A percentile compares a stretch with the other conserved stretches of the same genome.
Conservation (phyloP, 2,888 invertebrate genomes). For the Agrotis ipsilon region DNA sequence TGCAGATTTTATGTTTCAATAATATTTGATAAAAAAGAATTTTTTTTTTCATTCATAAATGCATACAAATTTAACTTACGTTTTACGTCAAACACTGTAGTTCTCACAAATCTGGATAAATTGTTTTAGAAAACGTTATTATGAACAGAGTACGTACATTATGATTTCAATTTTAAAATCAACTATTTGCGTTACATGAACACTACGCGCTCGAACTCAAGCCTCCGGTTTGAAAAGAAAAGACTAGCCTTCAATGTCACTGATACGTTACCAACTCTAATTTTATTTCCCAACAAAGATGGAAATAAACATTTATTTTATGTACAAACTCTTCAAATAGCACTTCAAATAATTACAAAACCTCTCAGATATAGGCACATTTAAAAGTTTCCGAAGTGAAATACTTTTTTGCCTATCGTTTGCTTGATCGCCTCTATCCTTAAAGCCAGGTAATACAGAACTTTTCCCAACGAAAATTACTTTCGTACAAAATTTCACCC, state of each 20-base stretch:
- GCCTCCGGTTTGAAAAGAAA: not conserved
- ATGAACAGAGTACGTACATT: no score
- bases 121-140: no score
- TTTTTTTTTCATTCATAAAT: no score
- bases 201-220: no score
- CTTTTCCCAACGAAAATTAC: slow-evolving; percentile 74
- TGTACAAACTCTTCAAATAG: slow-evolving; percentile 38
- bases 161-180: no score
- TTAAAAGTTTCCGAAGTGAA: slow-evolving; percentile 54
- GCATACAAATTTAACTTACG: no score
- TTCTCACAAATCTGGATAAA: no score
- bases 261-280: not conserved
- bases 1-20: no score
- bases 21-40: no score
- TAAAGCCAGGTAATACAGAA: slow-evolving; percentile 74
- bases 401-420: slow-evolving; percentile 71
- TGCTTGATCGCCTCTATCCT: slow-evolving; percentile 71
- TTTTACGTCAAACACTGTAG: no score
- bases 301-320: slow-evolving; percentile 38
- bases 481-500: slow-evolving; percentile 76
- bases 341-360: slow-evolving; percentile 54
- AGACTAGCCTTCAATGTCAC: not conserved
- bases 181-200: no score
- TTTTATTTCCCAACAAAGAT: slow-evolving; percentile 24
- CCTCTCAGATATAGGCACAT: slow-evolving; percentile 42